A percentile compares a stretch with the other conserved stretches of the same genome.
Evolutionary conservation across 2,113 vertebrate species (phyloP).

Genomic region (Cebus imitator): DNA sequence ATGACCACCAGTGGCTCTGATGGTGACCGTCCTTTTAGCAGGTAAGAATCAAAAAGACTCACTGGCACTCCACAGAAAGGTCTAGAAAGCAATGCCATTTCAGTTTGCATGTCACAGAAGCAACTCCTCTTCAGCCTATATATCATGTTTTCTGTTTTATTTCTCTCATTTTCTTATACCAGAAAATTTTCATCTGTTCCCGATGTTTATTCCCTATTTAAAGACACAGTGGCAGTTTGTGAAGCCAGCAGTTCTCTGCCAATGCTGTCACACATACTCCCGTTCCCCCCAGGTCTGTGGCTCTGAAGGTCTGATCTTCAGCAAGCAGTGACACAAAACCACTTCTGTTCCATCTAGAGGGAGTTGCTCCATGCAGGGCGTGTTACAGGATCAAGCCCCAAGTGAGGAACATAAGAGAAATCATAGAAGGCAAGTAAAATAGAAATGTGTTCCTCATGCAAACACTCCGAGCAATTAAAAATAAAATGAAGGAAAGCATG

Average conservation of each 20-base stretch:
- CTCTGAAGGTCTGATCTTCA: neutral
- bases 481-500: constrained; percentile 33
- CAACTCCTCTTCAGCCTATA: neutral
- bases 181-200: constrained; percentile 54
- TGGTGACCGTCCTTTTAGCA: neutral
- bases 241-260: constrained; percentile 26
- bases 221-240: constrained; percentile 19
- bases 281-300: neutral
- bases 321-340: constrained; percentile 1
- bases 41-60: neutral
- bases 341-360: neutral
- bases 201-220: constrained; percentile 46
- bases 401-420: constrained; percentile 34
- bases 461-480: constrained; percentile 19
- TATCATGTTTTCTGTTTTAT: constrained; percentile 34
- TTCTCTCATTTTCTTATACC: constrained; percentile 56
- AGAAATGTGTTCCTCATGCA: neutral
- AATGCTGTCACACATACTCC: neutral
- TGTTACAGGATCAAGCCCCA: neutral
- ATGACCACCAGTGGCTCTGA: neutral
- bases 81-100: constrained; percentile 49
- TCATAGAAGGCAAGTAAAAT: constrained; percentile 13
- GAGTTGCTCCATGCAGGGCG: neutral
- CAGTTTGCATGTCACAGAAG: neutral
- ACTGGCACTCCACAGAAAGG: neutral